Percentiles rank a stretch among this genome's conserved stretches.
Evolutionary conservation across 2,113 vertebrate species (phyloP).

Genomic region (Ondatra zibethicus): DNA sequence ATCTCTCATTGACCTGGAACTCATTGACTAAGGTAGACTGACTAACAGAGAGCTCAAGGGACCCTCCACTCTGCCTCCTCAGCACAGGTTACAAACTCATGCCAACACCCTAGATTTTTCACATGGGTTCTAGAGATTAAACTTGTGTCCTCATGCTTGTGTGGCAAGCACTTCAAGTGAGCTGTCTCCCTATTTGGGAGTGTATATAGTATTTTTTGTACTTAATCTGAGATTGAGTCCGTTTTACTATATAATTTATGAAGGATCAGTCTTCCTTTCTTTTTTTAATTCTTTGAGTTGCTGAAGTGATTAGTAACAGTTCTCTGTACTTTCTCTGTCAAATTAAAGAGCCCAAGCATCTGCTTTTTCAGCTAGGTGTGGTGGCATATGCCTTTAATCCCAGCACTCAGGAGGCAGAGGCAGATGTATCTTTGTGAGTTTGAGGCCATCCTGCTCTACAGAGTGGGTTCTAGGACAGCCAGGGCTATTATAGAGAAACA

Average conservation of each 20-base stretch:
- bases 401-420: neutral
- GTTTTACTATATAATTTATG: constrained; percentile 36
- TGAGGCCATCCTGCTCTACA: neutral
- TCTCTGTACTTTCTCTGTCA: neutral
- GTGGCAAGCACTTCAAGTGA: neutral
- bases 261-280: neutral
- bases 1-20: neutral
- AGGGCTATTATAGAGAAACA: neutral
- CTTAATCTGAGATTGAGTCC: neutral
- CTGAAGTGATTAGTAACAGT: neutral
- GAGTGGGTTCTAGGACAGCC: neutral
- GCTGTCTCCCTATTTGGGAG: neutral
- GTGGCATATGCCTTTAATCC: neutral
- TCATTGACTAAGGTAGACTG: neutral
- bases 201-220: neutral
- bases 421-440: neutral
- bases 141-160: neutral
- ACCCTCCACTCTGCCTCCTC: neutral
- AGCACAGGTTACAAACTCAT: neutral
- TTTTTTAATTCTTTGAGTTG: neutral
- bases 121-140: neutral
- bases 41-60: neutral
- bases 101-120: neutral
- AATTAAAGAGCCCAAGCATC: neutral
- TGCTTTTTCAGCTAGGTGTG: neutral